These are phyloP conservation scores for human (Homo sapiens) DNA, from an alignment of 2,113 vertebrate species.

Conservation along the genomic window GRCh38 chr4:12068001-12068500, in stretches of 20 bases:
- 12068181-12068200: neutral
- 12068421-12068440: neutral
- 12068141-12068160: neutral
- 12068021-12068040: neutral
- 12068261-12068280: neutral
- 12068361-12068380: neutral
- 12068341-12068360: neutral
- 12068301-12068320: neutral
- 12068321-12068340: neutral
- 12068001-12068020: neutral
- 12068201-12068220: neutral
- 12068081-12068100: neutral
- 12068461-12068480: neutral
- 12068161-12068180: neutral
- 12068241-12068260: neutral
- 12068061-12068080: neutral
- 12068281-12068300: neutral
- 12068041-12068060: too few species aligned
- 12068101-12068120: neutral
- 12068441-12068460: fast-evolving
- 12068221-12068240: neutral
- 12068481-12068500: too few species aligned
- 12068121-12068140: neutral
- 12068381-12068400: neutral
- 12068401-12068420: neutral